Percentiles rank a stretch among this genome's conserved stretches.
phyloP scores from a whole-genome alignment of 2,797 vertebrate genomes.

The Naso thynnoides region DNA sequence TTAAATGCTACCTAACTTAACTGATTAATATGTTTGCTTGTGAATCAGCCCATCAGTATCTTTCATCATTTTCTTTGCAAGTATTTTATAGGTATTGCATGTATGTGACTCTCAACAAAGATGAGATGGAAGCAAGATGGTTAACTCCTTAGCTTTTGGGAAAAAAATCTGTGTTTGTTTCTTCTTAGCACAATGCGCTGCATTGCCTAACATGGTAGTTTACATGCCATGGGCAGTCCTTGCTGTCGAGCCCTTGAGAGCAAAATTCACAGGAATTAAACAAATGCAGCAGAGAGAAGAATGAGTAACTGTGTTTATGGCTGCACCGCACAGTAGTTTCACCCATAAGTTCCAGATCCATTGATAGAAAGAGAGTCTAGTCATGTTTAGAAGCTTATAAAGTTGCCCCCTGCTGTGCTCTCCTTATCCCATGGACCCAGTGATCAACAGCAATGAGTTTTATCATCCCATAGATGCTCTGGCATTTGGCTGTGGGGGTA shows the following conservation, averaged over 20 bases:
- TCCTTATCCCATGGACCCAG: conserved; percentile 46
- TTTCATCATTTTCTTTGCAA: too few species aligned
- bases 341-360: conserved; percentile 41
- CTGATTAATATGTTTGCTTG: too few species aligned
- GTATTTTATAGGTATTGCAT: too few species aligned
- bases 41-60: too few species aligned
- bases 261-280: conserved; percentile 8
- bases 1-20: too few species aligned
- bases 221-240: too few species aligned
- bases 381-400: conserved; percentile 71
- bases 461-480: conserved; percentile 59
- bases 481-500: conserved; percentile 47
- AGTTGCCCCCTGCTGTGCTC: conserved; percentile 56
- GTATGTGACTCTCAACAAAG: too few species aligned
- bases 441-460: conserved; percentile 63
- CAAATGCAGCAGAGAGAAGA: conserved; percentile 16
- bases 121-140: too few species aligned
- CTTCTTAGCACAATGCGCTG: too few species aligned
- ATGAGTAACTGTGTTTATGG: conserved; percentile 36
- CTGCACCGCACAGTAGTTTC: conserved; percentile 29
- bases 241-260: not conserved
- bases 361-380: conserved; percentile 52
- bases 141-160: too few species aligned
- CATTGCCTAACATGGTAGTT: too few species aligned
- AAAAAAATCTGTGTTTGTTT: too few species aligned